A percentile compares a stretch with the other conserved stretches of the same genome.
phyloP scores from a whole-genome alignment of 2,888 invertebrate genomes.

The Adineta ricciae region DNA sequence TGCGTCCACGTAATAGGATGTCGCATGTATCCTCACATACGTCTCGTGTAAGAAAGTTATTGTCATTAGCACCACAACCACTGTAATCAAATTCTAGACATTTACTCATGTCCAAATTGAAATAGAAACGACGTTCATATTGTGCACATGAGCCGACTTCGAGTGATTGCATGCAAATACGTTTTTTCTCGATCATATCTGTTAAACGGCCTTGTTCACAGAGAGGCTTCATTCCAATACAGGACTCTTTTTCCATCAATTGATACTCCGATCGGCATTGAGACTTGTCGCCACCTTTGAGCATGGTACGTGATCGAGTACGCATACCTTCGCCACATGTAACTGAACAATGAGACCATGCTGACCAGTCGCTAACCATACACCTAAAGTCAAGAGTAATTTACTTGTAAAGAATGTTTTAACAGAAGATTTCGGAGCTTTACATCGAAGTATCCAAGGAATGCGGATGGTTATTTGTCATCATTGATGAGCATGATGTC shows the following conservation, averaged over 20 bases:
- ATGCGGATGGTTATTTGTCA: not conserved
- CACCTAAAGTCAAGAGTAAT: not conserved
- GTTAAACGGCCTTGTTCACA: conserved; percentile 22
- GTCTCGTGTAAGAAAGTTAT: conserved; percentile 34
- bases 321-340: conserved; percentile 63
- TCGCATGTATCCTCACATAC: conserved; percentile 35
- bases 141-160: conserved; percentile 29
- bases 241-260: conserved; percentile 6
- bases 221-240: not conserved
- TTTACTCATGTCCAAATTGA: conserved; percentile 18
- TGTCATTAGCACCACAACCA: conserved; percentile 34
- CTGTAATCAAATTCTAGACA: conserved; percentile 64
- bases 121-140: conserved; percentile 39
- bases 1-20: conserved; percentile 17
- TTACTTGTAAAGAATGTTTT: not conserved
- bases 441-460: not conserved
- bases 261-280: not conserved
- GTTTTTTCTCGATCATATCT: conserved; percentile 14
- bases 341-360: conserved; percentile 70
- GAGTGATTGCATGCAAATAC: conserved; percentile 31
- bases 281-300: conserved; percentile 25
- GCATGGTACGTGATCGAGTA: conserved; percentile 42
- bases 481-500: not conserved
- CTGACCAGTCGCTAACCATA: conserved; percentile 64
- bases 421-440: not conserved